Base-by-base conservation (phyloP, 2,797 vertebrate genomes). In the Halcyon chelicuti region DNA sequence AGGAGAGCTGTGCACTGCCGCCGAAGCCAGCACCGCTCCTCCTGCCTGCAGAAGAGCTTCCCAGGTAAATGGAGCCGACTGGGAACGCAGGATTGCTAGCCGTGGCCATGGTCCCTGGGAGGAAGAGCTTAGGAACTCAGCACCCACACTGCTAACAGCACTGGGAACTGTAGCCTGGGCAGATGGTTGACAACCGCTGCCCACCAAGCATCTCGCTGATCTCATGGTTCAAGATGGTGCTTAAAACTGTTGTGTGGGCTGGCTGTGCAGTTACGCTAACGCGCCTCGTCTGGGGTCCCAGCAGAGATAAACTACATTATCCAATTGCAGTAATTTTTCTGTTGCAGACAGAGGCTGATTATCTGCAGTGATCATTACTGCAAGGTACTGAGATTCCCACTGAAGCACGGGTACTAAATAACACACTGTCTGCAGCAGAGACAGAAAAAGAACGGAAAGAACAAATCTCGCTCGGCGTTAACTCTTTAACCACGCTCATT, bases 291-390 rank as follows among this genome's bases (percentile, higher is more conserved):
- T 39, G n/a, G n/a, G 83, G 52, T 86, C 74, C 88, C 88, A 67
- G 80, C 0, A 0, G 66, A 93, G 71, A 72, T 15, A 84, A 92
- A 78, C 76, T 42, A 5, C 5, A 0, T 40, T 20, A 58, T 14
- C 66, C 88, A 92, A 52, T 42, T 83, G 80, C 90, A 67, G 71
- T 44, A 52, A 91, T 84, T 93, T 94, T 76, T 91, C 84, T 79
- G 47, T 5, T 61, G 47, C 21, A 89, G 92, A 77, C 55, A 87
- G 71, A 92, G 72, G 91, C 63, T 86, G 91, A 94, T 95, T 88
- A 95, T 86, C 77, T 96, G 76, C 79, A 84, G 88, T 49, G 52
- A 94, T 90, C 58, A 47, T 88, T 95, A 68, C 55, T 42, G 62
- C 33, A 78, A 86, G 62, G 71, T 37, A 68, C 52, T 57, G 65